Percentiles rank a stretch among this genome's conserved stretches.
phyloP scores from a whole-genome alignment of 2,888 invertebrate species.

The Drosophila mulleri region DNA sequence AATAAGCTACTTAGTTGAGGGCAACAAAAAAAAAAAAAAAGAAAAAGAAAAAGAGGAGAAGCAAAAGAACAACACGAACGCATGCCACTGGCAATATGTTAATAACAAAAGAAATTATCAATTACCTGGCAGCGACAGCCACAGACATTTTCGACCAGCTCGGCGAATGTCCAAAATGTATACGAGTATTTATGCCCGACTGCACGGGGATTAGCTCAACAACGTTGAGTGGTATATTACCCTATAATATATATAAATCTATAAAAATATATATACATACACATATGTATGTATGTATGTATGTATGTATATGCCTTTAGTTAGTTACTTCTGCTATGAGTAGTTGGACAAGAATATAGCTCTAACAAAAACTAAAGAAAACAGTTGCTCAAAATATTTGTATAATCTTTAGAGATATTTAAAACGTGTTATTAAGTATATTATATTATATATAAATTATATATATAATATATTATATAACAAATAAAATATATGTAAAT shows the following conservation, averaged over 20 bases:
- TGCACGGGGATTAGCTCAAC: conserved; percentile 11
- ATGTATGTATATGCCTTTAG: background rate
- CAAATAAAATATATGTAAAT: no score
- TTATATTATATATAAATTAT: no score
- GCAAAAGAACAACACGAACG: conserved; percentile 2
- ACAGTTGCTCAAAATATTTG: no score
- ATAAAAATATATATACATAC: background rate
- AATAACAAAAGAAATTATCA: conserved; percentile 65
- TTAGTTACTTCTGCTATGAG: background rate
- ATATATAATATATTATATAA: no score
- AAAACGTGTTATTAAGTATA: no score
- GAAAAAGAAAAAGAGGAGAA: background rate
- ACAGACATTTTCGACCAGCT: conserved; percentile 34
- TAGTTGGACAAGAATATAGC: background rate
- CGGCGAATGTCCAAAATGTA: conserved; percentile 21
- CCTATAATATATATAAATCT: background rate
- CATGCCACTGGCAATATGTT: conserved; percentile 54
- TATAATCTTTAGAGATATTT: no score
- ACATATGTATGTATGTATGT: background rate
- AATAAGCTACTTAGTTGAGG: conserved; percentile 61
- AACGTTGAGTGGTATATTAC: conserved; percentile 7
- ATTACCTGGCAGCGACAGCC: conserved; percentile 58
- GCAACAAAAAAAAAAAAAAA: background rate
- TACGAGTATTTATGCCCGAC: conserved; percentile 26
- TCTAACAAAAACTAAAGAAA: background rate